Base-by-base conservation (phyloP, 2,888 invertebrate species). In the Macrosoma leucophasiata region DNA sequence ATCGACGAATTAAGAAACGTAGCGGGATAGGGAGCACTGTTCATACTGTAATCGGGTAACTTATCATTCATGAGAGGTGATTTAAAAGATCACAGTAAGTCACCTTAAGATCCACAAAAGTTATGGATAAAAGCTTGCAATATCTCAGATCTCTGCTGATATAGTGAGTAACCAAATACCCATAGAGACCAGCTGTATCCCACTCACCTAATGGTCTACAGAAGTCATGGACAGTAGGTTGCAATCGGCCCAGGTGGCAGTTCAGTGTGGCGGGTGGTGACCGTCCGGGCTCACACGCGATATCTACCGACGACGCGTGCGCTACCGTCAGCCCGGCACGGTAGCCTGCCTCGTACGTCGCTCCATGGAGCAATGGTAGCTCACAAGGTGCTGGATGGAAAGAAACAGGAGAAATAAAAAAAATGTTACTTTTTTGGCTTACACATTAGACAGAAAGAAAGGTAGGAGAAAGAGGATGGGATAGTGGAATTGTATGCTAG, bases 281-380 rank as follows among this genome's bases (percentile, higher is more conserved):
- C 32, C 86, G 55, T 2, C 84, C 85, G 0, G 73, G 54, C 12
- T 91, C 90, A 50, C 93, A 93, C 31, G 91, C 90, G 40, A 91
- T 91, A 39, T 87, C 87, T 5, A 95, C 92, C 1, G 89, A 89
- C 1, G 93, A 91, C 0, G 92, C 94, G 55, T 94, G 93, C 0
- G 92, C 91, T 13, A 95, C 93, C 0, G 91, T 93, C 3, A 94
- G 84, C 0, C 94, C 94, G 1, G 91, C 87, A 24, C 93, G 79
- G 70, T 94, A 94, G 0, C 94, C 94, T 0, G 87, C 89, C 58
- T 91, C 87, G 65, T 92, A 92, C n/a, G 88, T 87, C 0, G 91
- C 91, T 29, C 90, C 86, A 27, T 85, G 73, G 9, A 92, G 87
- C 3, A 85, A 74, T 0, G 91, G 91, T 3, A 92, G 75, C 48